A percentile compares a stretch with the other conserved stretches of the same genome.
Conservation (phyloP, 2,888 invertebrate species). For the Hypolimnas misippus region DNA sequence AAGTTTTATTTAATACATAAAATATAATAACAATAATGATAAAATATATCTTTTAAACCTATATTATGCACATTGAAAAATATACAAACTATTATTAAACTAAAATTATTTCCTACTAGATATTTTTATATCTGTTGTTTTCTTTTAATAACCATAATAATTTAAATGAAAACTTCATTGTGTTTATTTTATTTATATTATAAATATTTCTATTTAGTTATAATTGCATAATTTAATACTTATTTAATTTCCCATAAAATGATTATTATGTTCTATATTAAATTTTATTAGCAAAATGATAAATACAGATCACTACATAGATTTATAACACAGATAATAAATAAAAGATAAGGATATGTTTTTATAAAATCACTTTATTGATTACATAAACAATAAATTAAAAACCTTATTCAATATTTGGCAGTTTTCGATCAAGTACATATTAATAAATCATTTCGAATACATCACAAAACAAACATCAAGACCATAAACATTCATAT, state of each 20-base stretch:
- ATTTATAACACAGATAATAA: too few species aligned
- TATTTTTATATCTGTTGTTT: neutral
- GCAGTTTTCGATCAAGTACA: conserved; percentile 35
- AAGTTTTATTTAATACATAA: conserved; percentile 13
- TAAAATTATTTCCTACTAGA: neutral
- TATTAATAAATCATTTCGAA: conserved; percentile 26
- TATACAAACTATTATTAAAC: conserved; percentile 1
- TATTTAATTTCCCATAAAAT: too few species aligned
- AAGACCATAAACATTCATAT: conserved; percentile 26
- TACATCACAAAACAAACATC: conserved; percentile 38
- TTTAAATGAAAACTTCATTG: neutral
- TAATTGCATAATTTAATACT: too few species aligned
- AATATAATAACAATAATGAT: neutral
- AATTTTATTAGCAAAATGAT: too few species aligned
- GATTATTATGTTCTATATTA: too few species aligned
- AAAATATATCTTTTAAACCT: conserved; percentile 1
- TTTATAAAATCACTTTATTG: conserved; percentile 19
- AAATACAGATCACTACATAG: too few species aligned
- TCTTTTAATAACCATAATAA: neutral
- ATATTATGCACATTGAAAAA: neutral
- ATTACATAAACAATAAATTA: conserved; percentile 22
- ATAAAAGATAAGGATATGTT: too few species aligned
- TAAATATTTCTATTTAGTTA: too few species aligned
- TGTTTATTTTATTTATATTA: neutral
- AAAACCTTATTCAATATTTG: conserved; percentile 38